A percentile compares a stretch with the other conserved stretches of the same genome.
Conservation (phyloP, 2,797 vertebrate species). For the Sebastes umbrosus region DNA sequence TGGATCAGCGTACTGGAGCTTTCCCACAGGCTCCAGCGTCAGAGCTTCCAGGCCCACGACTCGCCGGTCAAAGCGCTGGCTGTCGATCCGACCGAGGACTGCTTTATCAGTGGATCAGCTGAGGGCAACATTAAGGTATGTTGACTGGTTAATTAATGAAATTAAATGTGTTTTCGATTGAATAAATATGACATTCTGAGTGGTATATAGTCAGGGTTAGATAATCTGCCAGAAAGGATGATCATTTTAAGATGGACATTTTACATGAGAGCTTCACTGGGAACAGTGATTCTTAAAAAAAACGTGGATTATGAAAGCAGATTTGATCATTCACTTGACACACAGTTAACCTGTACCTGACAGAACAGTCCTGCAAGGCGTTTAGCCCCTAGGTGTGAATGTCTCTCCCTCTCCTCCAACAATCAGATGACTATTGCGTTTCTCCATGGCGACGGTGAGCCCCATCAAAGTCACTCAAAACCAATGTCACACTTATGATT, state of each 20-base stretch:
- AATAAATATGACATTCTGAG: not conserved
- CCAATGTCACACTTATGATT: slow-evolving; percentile 35
- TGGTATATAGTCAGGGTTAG: not conserved
- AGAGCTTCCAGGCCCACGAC: slow-evolving; percentile 96
- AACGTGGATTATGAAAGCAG: not conserved
- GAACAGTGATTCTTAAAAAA: not conserved
- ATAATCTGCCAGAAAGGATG: not conserved
- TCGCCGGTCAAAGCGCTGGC: slow-evolving; percentile 95
- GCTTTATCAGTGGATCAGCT: slow-evolving; percentile 96
- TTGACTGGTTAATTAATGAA: not conserved
- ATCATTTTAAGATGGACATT: not conserved
- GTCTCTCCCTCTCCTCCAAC: slow-evolving; percentile 20
- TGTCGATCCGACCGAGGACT: slow-evolving; percentile 90
- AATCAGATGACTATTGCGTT: slow-evolving; percentile 11
- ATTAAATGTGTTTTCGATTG: not conserved
- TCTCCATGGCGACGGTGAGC: slow-evolving; percentile 13
- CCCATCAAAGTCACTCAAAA: slow-evolving; percentile 28
- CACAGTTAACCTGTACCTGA: not conserved
- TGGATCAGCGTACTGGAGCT: slow-evolving; percentile 94
- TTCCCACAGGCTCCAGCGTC: slow-evolving; percentile 86
- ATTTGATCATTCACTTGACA: slow-evolving; percentile 7
- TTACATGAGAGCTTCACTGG: not conserved
- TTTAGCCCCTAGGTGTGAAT: slow-evolving; percentile 21
- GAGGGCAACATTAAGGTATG: slow-evolving; percentile 98
- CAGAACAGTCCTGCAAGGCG: not conserved